Conservation (phyloP, 2,113 vertebrate species). For the Laticauda laticaudata region DNA sequence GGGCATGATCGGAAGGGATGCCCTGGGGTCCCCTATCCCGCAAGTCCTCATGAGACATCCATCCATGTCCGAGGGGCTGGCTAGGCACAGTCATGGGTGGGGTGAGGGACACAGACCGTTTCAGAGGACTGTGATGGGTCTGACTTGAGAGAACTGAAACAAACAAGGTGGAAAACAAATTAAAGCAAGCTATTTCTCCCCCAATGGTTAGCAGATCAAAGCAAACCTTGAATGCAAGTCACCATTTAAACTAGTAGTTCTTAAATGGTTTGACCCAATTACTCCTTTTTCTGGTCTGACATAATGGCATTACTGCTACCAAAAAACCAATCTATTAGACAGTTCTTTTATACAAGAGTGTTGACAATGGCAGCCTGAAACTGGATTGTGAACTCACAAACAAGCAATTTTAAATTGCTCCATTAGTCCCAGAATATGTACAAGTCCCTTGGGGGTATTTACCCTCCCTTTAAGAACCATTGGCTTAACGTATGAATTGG, state of each 20-base stretch:
- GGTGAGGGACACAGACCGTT: constrained; percentile 98
- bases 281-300: neutral
- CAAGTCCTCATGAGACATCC: constrained; percentile 99
- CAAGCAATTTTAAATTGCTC: neutral
- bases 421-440: neutral
- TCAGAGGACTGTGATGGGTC: constrained; percentile 96
- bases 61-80: constrained; percentile 93
- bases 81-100: constrained; percentile 95
- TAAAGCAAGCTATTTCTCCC: constrained; percentile 75
- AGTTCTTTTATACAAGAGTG: neutral
- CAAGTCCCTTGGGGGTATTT: neutral
- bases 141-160: constrained; percentile 86
- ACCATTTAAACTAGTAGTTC: neutral
- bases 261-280: neutral
- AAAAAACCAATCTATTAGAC: neutral
- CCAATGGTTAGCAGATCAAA: neutral
- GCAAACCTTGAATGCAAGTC: neutral
- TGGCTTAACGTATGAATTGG: neutral
- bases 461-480: neutral
- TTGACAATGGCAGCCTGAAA: neutral
- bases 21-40: constrained; percentile 85
- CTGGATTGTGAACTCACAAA: neutral
- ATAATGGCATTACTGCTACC: neutral
- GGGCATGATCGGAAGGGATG: constrained; percentile 91
- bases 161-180: constrained; percentile 70